Conservation (phyloP, 2,888 invertebrate genomes). For the Adelognathus sp. region DNA sequence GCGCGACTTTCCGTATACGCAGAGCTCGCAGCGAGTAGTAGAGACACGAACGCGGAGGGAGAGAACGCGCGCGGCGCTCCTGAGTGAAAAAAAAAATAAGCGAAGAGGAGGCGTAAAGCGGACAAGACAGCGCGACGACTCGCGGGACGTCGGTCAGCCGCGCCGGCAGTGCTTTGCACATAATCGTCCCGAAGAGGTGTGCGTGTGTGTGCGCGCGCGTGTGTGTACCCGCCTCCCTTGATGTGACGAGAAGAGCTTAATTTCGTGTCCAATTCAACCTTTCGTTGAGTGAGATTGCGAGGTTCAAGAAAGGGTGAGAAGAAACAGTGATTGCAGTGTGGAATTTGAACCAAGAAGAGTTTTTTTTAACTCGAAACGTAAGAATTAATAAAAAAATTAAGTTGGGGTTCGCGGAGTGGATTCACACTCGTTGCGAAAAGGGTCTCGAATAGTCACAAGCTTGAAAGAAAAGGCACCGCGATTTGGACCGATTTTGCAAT, state of each 20-base stretch:
- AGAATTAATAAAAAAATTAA: slow-evolving; percentile 19
- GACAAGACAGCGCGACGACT: slow-evolving; percentile 51
- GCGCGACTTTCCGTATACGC: background rate
- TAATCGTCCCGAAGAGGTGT: slow-evolving; percentile 26
- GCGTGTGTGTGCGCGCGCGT: background rate
- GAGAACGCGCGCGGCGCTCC: slow-evolving; percentile 45
- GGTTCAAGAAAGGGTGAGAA: background rate
- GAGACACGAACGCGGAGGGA: slow-evolving; percentile 22
- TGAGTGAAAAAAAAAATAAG: slow-evolving; percentile 33
- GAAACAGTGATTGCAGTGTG: background rate
- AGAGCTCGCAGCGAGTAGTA: slow-evolving; percentile 5
- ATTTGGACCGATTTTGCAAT: background rate
- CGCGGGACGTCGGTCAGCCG: slow-evolving; percentile 27
- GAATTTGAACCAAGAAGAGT: background rate
- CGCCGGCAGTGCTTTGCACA: slow-evolving; percentile 45
- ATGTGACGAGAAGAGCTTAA: background rate
- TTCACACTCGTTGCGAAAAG: background rate
- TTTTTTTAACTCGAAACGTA: slow-evolving; percentile 8
- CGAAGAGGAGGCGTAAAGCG: slow-evolving; percentile 15
- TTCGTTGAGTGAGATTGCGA: slow-evolving; percentile 12
- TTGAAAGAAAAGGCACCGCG: background rate
- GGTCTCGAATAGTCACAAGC: background rate
- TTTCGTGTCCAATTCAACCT: background rate
- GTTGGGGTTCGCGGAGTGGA: slow-evolving; percentile 17
- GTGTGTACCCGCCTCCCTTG: background rate